Base-by-base conservation (phyloP, 2,888 invertebrate species). In the Thymelicus sylvestris region DNA sequence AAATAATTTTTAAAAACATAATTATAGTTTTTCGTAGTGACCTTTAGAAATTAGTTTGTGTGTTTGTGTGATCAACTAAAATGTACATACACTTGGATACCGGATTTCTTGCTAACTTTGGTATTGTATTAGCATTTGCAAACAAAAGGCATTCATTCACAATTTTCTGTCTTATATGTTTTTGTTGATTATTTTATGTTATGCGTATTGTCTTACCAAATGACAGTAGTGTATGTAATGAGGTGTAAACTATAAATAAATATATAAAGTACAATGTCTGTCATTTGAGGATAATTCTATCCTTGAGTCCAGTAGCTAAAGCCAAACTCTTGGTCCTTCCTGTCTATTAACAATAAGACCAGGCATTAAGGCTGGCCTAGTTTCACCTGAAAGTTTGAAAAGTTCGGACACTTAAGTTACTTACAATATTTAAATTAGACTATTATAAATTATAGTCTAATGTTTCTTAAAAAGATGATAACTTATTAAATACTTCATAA, bases 191-290 rank as follows among this genome's bases (percentile, higher is more conserved):
- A 80, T 76, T 80, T 85, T 84, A 84, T 84, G 84, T 85, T 81
- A 81, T 80, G 75, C 81, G 78, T 83, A 79, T 82, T 81, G 81
- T 86, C 80, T 81, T 79, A 62, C 24, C 80, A 75, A 76, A 74
- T 72, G 76, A 71, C 73, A 81, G 81, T 85, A 78, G 78, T 79
- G 80, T 84, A 85, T 88, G 86, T 86, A 44, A 7, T 52, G 12
- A 52, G 50, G 86, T 90, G 86, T 86, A 88, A 85, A 86, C 76
- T 80, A 85, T 83, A 75, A 88, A 85, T 89, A 86, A 89, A 88
- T 41, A 41, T 60, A 52, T 67, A 50, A 61, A 61, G 50, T 10
- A 52, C 41, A n/a, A 7, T 39, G 12, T 8, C 7, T 47, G 0
- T 7, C 15, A 50, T 62, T 47, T 62, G 7, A 44, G 19, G 19